Conservation (phyloP, 2,888 invertebrate genomes). For the Tipula unca region DNA sequence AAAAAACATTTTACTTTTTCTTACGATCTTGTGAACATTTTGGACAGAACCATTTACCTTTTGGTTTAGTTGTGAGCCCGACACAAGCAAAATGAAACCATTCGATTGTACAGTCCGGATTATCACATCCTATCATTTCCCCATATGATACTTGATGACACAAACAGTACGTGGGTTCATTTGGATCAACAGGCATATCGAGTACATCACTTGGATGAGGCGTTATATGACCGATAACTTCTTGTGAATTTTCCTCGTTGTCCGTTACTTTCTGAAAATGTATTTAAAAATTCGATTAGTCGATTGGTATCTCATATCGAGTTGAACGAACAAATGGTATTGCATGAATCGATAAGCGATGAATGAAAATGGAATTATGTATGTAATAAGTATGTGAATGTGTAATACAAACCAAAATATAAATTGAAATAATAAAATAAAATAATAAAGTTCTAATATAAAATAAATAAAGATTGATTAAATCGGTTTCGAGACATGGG, state of each 20-base stretch:
- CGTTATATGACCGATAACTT: constrained; percentile 42
- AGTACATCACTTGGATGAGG: constrained; percentile 82
- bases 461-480: constrained; percentile 4
- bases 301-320: not conserved
- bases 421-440: constrained; percentile 17
- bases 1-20: constrained; percentile 55
- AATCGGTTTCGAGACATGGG: not conserved
- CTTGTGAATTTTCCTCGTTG: constrained; percentile 47
- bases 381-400: too few species aligned
- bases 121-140: constrained; percentile 94
- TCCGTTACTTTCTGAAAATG: constrained; percentile 36
- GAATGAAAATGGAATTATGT: constrained; percentile 17
- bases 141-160: constrained; percentile 95
- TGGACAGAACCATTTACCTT: constrained; percentile 92
- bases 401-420: constrained; percentile 19
- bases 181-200: constrained; percentile 91
- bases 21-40: constrained; percentile 77
- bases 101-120: constrained; percentile 75
- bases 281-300: not conserved
- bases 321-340: not conserved
- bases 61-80: constrained; percentile 75
- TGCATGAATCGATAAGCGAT: constrained; percentile 19
- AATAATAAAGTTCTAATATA: not conserved
- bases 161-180: constrained; percentile 96
- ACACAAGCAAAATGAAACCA: constrained; percentile 94